Evolutionary conservation across 2,113 vertebrate genomes (phyloP).

Genomic region (Cryptomyrus ogoouensis): DNA sequence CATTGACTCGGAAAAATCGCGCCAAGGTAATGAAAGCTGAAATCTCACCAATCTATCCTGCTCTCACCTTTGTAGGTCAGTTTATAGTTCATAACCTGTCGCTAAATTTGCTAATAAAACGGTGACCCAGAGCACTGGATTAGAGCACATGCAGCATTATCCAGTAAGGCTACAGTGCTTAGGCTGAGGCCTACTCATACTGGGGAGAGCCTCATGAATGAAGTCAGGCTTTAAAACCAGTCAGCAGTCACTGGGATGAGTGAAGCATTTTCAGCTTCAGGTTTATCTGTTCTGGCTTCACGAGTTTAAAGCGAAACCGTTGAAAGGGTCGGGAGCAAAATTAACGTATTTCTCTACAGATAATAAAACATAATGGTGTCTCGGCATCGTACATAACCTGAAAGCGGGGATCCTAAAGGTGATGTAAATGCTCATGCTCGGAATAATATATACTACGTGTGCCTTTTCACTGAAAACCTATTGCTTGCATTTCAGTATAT

Average conservation of each 20-base stretch:
- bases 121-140: neutral
- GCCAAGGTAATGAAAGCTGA: neutral
- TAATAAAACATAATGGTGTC: neutral
- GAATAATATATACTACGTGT: neutral
- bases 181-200: neutral
- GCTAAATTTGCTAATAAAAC: neutral
- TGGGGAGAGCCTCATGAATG: neutral
- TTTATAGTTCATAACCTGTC: neutral
- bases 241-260: neutral
- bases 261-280: neutral
- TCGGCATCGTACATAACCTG: neutral
- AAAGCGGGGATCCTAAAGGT: neutral
- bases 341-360: neutral
- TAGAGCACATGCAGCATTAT: neutral
- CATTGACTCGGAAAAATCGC: neutral
- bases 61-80: neutral
- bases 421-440: neutral
- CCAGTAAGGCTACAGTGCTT: neutral
- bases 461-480: neutral
- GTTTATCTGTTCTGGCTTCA: neutral
- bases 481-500: neutral
- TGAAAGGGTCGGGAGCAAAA: neutral
- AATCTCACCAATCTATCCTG: neutral
- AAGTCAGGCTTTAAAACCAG: neutral
- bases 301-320: neutral